Conservation (phyloP, 1,140 invertebrate genomes). For the Drosophila watanabei region DNA sequence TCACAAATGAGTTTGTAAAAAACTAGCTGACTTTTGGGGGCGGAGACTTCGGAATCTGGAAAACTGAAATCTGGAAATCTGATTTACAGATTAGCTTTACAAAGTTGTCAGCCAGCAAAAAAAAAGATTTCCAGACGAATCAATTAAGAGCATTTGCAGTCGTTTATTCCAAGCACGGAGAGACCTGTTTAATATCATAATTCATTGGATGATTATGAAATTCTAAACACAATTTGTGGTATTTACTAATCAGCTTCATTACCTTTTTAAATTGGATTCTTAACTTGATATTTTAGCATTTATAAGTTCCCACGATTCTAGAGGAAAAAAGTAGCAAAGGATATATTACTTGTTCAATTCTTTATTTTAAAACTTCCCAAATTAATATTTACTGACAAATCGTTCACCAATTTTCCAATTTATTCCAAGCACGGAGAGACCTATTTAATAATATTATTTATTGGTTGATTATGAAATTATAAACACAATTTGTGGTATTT, state of each 20-base stretch:
- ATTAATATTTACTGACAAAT: too few relatives aligned
- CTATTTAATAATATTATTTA: too few relatives aligned
- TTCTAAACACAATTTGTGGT: neutral
- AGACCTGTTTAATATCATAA: neutral
- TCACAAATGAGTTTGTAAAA: conserved; percentile 17
- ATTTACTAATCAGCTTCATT: too few relatives aligned
- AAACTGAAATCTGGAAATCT: neutral
- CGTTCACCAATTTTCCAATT: too few relatives aligned
- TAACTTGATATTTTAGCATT: too few relatives aligned
- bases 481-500: too few relatives aligned
- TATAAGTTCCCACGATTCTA: too few relatives aligned
- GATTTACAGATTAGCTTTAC: conserved; percentile 6
- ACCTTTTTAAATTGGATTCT: too few relatives aligned
- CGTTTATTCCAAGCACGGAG: neutral
- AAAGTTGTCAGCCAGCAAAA: neutral
- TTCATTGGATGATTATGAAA: neutral
- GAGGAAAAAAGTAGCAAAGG: too few relatives aligned
- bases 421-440: too few relatives aligned
- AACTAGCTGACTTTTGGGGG: conserved; percentile 3
- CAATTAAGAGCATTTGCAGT: neutral
- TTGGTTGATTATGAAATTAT: neutral
- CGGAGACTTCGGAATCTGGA: conserved; percentile 8
- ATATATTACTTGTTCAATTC: too few relatives aligned
- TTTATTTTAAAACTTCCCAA: too few relatives aligned
- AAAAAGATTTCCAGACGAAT: neutral